phyloP scores from a whole-genome alignment of 2,888 invertebrate genomes.

The Sinelater perroti region DNA sequence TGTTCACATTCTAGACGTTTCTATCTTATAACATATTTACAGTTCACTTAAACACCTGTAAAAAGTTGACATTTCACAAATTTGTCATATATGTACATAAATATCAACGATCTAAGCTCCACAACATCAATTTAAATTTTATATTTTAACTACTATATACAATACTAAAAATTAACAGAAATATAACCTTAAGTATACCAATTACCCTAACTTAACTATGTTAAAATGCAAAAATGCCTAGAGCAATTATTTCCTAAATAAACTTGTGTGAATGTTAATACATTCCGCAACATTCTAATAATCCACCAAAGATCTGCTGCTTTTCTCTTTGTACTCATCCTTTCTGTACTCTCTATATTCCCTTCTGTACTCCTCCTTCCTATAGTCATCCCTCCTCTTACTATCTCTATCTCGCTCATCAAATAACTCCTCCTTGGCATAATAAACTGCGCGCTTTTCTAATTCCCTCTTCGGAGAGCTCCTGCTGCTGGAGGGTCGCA shows the following conservation, averaged over 20 bases:
- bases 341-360: slow-evolving; percentile 51
- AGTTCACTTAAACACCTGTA: too few species aligned
- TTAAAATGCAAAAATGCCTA: slow-evolving; percentile 10
- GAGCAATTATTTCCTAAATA: not conserved
- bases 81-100: too few species aligned
- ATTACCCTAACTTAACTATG: not conserved
- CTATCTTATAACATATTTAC: too few species aligned
- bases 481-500: slow-evolving; percentile 29
- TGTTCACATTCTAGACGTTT: too few species aligned
- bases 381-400: slow-evolving; percentile 48
- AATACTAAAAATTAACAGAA: too few species aligned
- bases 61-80: too few species aligned
- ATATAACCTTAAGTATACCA: not conserved
- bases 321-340: slow-evolving; percentile 54
- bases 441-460: slow-evolving; percentile 40
- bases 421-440: slow-evolving; percentile 43
- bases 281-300: slow-evolving; percentile 49
- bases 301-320: slow-evolving; percentile 49
- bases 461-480: slow-evolving; percentile 40
- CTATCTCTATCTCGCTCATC: slow-evolving; percentile 45
- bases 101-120: too few species aligned
- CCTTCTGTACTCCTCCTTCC: slow-evolving; percentile 47
- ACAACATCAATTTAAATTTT: too few species aligned
- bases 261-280: not conserved
- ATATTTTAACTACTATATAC: too few species aligned